A percentile compares a stretch with the other conserved stretches of the same genome.
These are phyloP conservation scores for Drosophila equinoxialis DNA, from an alignment of 1,140 invertebrate genomes.

Conservation along the genomic window DNA sequence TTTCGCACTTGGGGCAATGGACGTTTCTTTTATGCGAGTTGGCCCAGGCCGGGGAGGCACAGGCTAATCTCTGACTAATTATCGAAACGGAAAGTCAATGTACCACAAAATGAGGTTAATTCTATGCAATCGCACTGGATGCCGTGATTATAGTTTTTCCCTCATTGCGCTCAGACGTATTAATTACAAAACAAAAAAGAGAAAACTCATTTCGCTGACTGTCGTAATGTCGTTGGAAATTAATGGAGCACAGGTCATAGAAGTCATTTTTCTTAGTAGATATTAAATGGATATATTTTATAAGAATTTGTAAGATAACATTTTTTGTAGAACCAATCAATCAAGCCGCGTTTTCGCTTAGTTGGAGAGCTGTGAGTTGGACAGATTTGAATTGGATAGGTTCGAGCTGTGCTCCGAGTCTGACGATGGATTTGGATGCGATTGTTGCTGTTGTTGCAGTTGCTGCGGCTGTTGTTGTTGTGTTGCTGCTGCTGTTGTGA, in stretches of 20 bases:
- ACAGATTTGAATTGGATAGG: conserved; percentile 61
- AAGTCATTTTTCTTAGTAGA: conserved; percentile 9
- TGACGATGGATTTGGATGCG: conserved; percentile 50
- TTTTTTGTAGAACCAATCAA: conserved; percentile 41
- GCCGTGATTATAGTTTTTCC: conserved; percentile 45
- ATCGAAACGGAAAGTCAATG: conserved; percentile 47
- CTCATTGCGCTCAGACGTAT: conserved; percentile 43
- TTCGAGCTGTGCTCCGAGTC: conserved; percentile 72
- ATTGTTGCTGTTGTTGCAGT: conserved; percentile 51
- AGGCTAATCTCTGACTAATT: conserved; percentile 56
- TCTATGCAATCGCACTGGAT: conserved; percentile 47
- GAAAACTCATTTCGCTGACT: conserved; percentile 35
- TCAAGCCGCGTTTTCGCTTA: conserved; percentile 23
- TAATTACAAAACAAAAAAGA: conserved; percentile 54
- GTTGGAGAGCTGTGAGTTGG: conserved; percentile 65
- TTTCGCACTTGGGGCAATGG: conserved; percentile 30
- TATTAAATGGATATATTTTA: conserved; percentile 51
- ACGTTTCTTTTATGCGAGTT: background rate
- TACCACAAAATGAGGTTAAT: conserved; percentile 59
- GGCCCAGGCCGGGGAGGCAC: background rate
- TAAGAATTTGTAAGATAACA: conserved; percentile 53
- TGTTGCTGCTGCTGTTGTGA: conserved; percentile 45
- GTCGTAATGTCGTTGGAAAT: conserved; percentile 26
- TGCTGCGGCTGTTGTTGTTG: conserved; percentile 30
- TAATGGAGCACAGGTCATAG: conserved; percentile 18